Evolutionary conservation across 2,113 vertebrate species (phyloP).

Genomic region (Sula dactylatra): DNA sequence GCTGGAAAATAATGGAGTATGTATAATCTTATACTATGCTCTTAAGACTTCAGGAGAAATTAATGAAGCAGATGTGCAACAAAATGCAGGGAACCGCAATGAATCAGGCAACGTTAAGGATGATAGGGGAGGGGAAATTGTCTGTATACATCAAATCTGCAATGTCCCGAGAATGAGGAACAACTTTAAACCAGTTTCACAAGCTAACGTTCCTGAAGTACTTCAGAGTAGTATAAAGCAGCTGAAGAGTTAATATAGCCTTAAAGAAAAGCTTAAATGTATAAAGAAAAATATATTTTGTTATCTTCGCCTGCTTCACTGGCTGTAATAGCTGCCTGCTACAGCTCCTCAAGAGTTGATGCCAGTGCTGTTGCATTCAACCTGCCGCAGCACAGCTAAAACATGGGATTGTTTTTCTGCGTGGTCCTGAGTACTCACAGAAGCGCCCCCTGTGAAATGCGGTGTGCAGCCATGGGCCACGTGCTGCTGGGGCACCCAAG

Average conservation of each 20-base stretch:
- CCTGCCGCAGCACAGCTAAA: not conserved
- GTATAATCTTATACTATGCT: not conserved
- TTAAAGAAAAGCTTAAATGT: not conserved
- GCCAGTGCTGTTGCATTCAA: not conserved
- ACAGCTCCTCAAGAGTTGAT: not conserved
- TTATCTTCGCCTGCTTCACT: not conserved
- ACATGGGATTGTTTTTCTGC: not conserved
- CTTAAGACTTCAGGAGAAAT: not conserved
- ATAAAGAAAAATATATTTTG: not conserved
- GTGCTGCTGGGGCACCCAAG: too few species aligned
- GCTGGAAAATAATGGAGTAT: not conserved
- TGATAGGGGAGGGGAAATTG: not conserved
- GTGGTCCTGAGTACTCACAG: not conserved
- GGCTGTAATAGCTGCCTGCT: not conserved
- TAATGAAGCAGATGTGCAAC: not conserved
- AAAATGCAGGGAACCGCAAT: not conserved
- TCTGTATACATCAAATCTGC: not conserved
- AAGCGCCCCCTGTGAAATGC: not conserved
- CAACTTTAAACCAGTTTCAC: not conserved
- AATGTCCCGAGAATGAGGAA: not conserved
- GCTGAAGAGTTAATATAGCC: not conserved
- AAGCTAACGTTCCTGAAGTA: not conserved
- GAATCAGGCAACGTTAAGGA: not conserved
- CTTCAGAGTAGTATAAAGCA: not conserved
- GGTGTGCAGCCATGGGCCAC: fast-evolving